These are phyloP conservation scores for Plecotus auritus DNA, from an alignment of 2,113 vertebrate genomes.

Conservation along the genomic window DNA sequence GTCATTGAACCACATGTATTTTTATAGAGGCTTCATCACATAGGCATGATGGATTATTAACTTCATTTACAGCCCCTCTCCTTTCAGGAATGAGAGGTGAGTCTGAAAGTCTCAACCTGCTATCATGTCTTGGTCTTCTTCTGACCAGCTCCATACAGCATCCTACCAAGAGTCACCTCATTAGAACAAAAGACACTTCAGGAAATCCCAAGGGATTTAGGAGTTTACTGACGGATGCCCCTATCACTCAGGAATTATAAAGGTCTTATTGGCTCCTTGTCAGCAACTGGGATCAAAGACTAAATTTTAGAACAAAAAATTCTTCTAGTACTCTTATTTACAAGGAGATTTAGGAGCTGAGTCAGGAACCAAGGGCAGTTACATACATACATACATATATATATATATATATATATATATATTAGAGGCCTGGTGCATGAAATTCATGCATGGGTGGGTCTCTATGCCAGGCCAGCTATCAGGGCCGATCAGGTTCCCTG, in stretches of 20 bases:
- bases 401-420: no score
- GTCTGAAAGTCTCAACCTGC: background rate
- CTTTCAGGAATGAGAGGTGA: background rate
- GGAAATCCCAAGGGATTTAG: background rate
- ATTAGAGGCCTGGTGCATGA: no score
- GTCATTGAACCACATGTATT: background rate
- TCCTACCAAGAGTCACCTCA: background rate
- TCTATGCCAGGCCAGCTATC: no score
- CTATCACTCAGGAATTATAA: background rate
- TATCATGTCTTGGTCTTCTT: background rate
- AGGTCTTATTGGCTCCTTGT: background rate
- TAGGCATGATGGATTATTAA: background rate
- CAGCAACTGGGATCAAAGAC: background rate
- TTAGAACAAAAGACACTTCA: background rate
- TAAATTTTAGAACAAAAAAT: background rate
- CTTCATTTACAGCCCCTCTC: background rate
- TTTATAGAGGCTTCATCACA: background rate
- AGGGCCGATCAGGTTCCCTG: no score
- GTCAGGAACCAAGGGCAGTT: rapidly evolving
- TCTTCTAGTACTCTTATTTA: background rate
- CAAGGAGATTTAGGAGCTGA: background rate
- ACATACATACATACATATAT: background rate
- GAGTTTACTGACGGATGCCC: background rate
- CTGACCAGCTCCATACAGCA: background rate
- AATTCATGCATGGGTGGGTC: no score